Base-by-base conservation (phyloP, 2,888 invertebrate genomes). In the Acleris emargana region DNA sequence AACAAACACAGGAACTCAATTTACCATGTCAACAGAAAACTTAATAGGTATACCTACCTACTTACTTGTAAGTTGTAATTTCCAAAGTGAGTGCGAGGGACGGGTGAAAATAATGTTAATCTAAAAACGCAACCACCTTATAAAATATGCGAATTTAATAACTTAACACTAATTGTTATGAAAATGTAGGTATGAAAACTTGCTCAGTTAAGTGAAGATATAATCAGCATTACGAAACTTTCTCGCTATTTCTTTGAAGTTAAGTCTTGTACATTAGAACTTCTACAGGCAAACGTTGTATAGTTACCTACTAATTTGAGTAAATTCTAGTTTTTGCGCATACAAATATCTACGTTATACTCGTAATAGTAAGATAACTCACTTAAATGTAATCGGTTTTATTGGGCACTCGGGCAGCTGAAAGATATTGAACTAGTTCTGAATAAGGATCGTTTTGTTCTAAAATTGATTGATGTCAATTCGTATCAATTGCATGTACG, bases 401-500 rank as follows among this genome's bases (percentile, higher is more conserved):
- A 58, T 52, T 38, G 22, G 22, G 22, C 18, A 47, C 28, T 50
- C 20, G 9, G 25, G 28, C 32, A 28, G 38, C 38, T 64, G 54
- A 45, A 55, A 54, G 50, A 50, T 28, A 51, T 64, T 64, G 64
- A 60, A 54, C 49, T 28, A 55, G 43, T 64, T 50, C n/a, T n/a
- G 17, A 55, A 43, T 73, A 77, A 74, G 71, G 70, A 75, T 76
- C 72, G 70, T 69, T 66, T 71, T 70, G 69, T 75, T 73, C 76
- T 73, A 71, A 73, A 74, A 78, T 76, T 78, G 79, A 84, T 86
- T 76, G 75, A 76, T 80, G 80, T 82, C 81, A 85, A 85, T 85
- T 84, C 78, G 73, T 75, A 68, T 73, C 82, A 83, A 85, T 84
- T 83, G 79, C 72, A 52, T 9, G 54, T 38, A 38, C 38, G 38